phyloP scores from a whole-genome alignment of 1,140 invertebrate genomes.

The Aphelinus certus region DNA sequence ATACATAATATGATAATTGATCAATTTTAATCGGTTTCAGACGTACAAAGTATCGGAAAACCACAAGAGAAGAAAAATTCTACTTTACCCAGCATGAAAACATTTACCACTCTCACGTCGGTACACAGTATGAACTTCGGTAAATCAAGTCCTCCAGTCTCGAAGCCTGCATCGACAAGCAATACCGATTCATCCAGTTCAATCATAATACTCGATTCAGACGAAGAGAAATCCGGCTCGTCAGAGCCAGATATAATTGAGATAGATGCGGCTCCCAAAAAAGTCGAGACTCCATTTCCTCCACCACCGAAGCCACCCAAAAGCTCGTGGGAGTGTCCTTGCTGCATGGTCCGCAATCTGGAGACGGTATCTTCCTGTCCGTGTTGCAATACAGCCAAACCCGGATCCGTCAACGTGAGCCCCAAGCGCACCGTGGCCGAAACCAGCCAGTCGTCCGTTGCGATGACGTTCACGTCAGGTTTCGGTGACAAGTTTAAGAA shows the following conservation, averaged over 20 bases:
- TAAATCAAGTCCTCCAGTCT: neutral
- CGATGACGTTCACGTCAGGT: constrained; percentile 47
- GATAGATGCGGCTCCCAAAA: no score
- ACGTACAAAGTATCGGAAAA: no score
- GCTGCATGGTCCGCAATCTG: constrained; percentile 71
- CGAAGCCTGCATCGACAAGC: no score
- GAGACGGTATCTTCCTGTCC: constrained; percentile 69
- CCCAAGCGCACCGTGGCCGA: constrained; percentile 45
- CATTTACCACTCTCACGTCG: neutral
- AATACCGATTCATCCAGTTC: no score
- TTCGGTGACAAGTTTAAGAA: constrained; percentile 66
- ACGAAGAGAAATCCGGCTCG: no score
- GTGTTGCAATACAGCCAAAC: constrained; percentile 76
- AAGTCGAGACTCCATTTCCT: no score
- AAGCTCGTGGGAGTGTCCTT: constrained; percentile 69
- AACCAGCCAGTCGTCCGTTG: neutral
- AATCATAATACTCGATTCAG: no score
- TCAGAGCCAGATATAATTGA: no score
- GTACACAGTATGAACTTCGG: neutral
- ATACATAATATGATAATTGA: no score
- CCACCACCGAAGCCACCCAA: constrained; percentile 50
- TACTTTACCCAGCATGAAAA: neutral
- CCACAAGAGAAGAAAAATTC: neutral
- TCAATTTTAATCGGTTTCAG: no score
- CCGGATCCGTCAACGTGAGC: constrained; percentile 55